Conservation (phyloP, 2,113 vertebrate species). For the Eolophus roseicapilla region DNA sequence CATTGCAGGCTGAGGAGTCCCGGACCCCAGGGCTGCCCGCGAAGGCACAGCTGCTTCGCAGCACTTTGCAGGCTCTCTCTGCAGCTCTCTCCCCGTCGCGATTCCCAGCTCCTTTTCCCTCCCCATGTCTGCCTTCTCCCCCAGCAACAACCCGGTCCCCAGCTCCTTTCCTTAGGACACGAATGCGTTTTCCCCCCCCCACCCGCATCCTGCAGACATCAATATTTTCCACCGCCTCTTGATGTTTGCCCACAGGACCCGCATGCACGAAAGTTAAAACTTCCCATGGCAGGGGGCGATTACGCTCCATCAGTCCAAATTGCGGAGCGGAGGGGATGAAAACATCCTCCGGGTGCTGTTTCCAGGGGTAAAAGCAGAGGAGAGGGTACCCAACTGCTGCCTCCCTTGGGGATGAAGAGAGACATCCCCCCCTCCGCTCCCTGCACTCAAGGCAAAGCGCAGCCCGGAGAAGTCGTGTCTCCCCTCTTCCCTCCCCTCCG, state of each 20-base stretch:
- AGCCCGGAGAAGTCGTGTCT: not conserved
- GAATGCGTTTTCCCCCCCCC: not conserved
- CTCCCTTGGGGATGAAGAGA: not conserved
- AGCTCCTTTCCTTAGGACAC: not conserved
- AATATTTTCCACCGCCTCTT: not conserved
- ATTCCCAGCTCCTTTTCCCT: not conserved
- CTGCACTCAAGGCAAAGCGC: not conserved
- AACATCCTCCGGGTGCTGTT: not conserved
- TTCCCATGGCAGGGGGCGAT: conserved; percentile 27
- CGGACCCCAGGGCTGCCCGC: not conserved
- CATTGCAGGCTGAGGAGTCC: not conserved
- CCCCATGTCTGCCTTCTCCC: not conserved
- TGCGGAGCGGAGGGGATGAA: not conserved
- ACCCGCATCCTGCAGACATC: not conserved
- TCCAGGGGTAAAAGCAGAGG: not conserved
- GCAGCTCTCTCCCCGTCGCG: not conserved
- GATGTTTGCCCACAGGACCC: conserved; percentile 44
- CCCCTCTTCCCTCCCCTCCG: not conserved
- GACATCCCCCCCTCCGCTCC: not conserved
- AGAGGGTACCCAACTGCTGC: not conserved
- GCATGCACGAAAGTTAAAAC: conserved; percentile 57
- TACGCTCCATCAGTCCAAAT: not conserved
- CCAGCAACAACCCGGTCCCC: not conserved
- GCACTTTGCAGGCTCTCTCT: conserved; percentile 23
- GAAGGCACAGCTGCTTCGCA: not conserved